A percentile compares a stretch with the other conserved stretches of the same genome.
Conservation (phyloP, 2,888 invertebrate genomes). For the Strigamia crassipes region DNA sequence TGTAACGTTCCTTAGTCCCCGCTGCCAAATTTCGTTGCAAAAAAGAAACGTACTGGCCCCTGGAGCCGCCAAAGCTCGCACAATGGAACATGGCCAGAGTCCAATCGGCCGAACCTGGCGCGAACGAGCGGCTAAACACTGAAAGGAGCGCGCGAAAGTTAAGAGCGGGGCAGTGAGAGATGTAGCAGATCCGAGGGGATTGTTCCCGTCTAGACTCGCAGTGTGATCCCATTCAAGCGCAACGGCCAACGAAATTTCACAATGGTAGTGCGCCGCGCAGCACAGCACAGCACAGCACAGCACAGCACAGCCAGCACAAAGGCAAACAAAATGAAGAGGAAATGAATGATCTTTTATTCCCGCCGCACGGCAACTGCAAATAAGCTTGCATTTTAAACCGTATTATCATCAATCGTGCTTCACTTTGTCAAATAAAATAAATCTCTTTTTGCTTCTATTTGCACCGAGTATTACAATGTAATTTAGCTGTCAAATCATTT, state of each 20-base stretch:
- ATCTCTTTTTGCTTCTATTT: background rate
- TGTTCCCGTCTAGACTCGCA: constrained; percentile 17
- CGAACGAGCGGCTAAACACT: constrained; percentile 6
- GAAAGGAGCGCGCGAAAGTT: background rate
- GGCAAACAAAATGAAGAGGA: constrained; percentile 16
- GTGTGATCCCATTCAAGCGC: constrained; percentile 21
- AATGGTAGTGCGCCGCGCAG: constrained; percentile 20
- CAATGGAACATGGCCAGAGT: constrained; percentile 15
- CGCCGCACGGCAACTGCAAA: background rate
- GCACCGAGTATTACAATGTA: too few species aligned
- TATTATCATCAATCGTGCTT: background rate
- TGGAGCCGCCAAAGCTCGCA: background rate
- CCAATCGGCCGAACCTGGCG: constrained; percentile 7
- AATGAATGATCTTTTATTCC: background rate
- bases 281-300: too few species aligned
- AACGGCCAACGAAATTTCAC: background rate
- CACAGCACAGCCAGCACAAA: constrained; percentile 3
- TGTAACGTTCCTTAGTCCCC: constrained; percentile 1
- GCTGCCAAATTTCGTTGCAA: background rate
- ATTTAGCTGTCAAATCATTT: too few species aligned
- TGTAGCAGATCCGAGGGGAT: constrained; percentile 5
- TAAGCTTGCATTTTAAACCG: background rate
- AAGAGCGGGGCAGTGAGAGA: background rate
- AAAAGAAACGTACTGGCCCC: constrained; percentile 21
- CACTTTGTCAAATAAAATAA: background rate